Percentiles rank a stretch among this genome's conserved stretches.
These are phyloP conservation scores for Ooceraea biroi DNA, from an alignment of 1,140 invertebrate species.

Conservation along the genomic window DNA sequence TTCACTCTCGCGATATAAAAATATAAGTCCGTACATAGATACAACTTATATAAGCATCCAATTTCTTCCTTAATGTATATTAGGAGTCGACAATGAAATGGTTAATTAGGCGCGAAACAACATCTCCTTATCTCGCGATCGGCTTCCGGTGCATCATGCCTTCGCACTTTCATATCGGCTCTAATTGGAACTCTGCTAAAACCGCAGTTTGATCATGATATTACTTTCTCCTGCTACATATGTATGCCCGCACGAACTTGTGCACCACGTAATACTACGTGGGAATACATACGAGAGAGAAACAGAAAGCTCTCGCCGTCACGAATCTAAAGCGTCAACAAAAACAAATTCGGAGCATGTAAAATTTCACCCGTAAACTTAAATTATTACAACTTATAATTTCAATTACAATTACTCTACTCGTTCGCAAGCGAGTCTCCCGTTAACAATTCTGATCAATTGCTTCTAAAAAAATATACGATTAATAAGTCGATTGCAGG, in stretches of 20 bases:
- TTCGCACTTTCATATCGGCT: slow-evolving; percentile 49
- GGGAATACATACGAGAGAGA: slow-evolving; percentile 23
- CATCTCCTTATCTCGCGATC: slow-evolving; percentile 34
- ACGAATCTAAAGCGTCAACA: background rate
- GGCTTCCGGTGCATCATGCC: slow-evolving; percentile 41
- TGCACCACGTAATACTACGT: slow-evolving; percentile 10
- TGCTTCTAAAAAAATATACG: no score
- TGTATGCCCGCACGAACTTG: background rate
- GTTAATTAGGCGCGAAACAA: slow-evolving; percentile 33
- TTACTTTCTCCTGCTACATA: slow-evolving; percentile 32
- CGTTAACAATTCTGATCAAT: no score
- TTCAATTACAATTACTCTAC: no score
- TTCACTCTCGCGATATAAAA: background rate
- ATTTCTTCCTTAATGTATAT: slow-evolving; percentile 13
- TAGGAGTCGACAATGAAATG: background rate
- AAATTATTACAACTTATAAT: no score
- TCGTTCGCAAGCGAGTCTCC: no score
- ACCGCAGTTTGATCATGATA: slow-evolving; percentile 16
- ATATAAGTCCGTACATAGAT: no score
- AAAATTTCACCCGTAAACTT: no score
- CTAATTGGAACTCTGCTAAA: slow-evolving; percentile 51
- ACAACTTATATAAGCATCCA: background rate
- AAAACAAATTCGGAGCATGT: background rate
- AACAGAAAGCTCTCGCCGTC: background rate
- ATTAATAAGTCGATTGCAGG: no score